Conservation (phyloP, 2,113 vertebrate genomes). For the Seriola quinqueradiata region DNA sequence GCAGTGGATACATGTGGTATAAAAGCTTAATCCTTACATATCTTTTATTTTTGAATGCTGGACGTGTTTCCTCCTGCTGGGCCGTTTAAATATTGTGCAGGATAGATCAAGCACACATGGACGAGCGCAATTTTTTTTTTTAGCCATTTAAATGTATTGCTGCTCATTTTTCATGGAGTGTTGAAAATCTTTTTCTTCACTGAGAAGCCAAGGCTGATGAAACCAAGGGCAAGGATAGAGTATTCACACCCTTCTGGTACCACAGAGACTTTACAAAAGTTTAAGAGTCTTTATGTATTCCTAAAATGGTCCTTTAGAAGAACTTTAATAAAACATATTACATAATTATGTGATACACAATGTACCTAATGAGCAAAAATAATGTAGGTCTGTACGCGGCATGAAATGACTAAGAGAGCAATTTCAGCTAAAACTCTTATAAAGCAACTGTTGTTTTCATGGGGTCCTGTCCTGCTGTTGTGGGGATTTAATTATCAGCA, state of each 20-base stretch:
- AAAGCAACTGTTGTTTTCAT: constrained; percentile 33
- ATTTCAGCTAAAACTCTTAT: constrained; percentile 23
- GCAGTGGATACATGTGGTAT: neutral
- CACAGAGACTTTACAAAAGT: constrained; percentile 6
- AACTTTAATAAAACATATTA: neutral
- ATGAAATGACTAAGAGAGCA: neutral
- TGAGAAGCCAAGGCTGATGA: constrained; percentile 46
- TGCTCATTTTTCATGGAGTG: constrained; percentile 19
- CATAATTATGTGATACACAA: neutral
- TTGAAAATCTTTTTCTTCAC: constrained; percentile 8
- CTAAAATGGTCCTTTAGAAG: constrained; percentile 6
- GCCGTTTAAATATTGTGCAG: constrained; percentile 11
- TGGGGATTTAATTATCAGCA: constrained; percentile 50
- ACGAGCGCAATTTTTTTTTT: constrained; percentile 15
- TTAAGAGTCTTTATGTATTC: constrained; percentile 18
- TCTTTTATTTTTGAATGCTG: neutral
- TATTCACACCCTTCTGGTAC: constrained; percentile 8
- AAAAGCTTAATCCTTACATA: no score
- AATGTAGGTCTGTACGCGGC: neutral
- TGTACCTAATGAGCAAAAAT: constrained; percentile 5
- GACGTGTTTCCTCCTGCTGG: neutral
- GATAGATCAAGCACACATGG: constrained; percentile 22
- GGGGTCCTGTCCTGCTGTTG: constrained; percentile 16
- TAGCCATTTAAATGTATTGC: constrained; percentile 18
- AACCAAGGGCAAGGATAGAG: constrained; percentile 31